phyloP scores from a whole-genome alignment of 2,888 invertebrate species.

The Teleiodes luculella region DNA sequence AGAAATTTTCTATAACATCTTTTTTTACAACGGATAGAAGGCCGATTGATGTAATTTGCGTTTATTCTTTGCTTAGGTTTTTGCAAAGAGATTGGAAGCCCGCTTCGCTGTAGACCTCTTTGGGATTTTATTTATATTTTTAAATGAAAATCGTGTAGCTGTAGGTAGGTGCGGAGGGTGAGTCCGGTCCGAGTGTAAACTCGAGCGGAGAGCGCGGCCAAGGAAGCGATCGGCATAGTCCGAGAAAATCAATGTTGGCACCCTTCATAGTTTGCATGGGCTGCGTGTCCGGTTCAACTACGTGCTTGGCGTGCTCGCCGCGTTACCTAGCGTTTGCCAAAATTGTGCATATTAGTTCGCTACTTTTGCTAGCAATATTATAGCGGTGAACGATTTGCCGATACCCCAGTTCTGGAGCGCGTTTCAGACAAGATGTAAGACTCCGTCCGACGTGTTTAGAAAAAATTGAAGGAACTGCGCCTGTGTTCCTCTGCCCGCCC shows the following conservation, averaged over 20 bases:
- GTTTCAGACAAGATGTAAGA: conserved; percentile 26
- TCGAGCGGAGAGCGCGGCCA: conserved; percentile 44
- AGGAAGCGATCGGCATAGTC: conserved; percentile 71
- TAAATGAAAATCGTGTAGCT: background rate
- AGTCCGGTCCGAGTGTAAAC: conserved; percentile 51
- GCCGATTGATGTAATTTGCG: no score
- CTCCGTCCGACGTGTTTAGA: conserved; percentile 42
- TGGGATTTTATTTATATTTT: no score
- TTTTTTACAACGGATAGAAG: no score
- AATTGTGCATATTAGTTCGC: background rate
- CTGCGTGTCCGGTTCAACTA: conserved; percentile 42
- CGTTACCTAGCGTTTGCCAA: background rate
- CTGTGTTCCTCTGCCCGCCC: conserved; percentile 33
- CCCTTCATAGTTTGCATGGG: conserved; percentile 77
- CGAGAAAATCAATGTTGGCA: conserved; percentile 73
- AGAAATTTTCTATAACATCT: no score
- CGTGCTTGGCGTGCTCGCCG: conserved; percentile 17
- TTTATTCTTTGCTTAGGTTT: no score
- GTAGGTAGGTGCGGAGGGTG: conserved; percentile 18
- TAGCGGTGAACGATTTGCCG: background rate
- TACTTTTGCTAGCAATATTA: background rate
- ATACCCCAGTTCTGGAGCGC: conserved; percentile 16
- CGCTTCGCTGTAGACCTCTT: no score
- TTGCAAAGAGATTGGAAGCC: no score
- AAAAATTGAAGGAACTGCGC: conserved; percentile 50